Conservation (phyloP, 2,888 invertebrate genomes). For the Hipparchia semele region DNA sequence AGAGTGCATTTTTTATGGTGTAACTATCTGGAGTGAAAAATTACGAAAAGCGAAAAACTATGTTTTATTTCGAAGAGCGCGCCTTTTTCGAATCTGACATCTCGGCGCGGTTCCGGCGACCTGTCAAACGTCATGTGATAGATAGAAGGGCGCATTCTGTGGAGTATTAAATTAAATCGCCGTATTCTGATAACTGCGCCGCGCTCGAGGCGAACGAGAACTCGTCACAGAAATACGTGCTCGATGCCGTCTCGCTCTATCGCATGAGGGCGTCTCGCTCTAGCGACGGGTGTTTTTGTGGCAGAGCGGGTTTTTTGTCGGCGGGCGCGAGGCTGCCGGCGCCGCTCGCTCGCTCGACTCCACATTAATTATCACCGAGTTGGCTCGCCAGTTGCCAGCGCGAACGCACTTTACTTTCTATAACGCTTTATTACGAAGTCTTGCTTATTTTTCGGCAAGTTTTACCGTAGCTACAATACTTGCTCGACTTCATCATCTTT, state of each 20-base stretch:
- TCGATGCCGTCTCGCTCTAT: constrained; percentile 60
- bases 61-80: constrained; percentile 55
- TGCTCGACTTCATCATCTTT: constrained; percentile 4
- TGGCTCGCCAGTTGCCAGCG: constrained; percentile 62
- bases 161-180: constrained; percentile 81
- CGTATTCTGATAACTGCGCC: constrained; percentile 75
- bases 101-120: constrained; percentile 74
- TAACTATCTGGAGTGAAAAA: constrained; percentile 18
- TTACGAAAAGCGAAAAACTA: constrained; percentile 23
- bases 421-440: constrained; percentile 59
- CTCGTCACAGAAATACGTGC: constrained; percentile 79
- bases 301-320: constrained; percentile 81
- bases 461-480: constrained; percentile 27
- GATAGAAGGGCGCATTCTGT: constrained; percentile 81
- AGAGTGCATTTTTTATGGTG: not conserved
- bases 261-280: constrained; percentile 62
- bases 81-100: constrained; percentile 79
- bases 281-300: constrained; percentile 78
- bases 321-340: constrained; percentile 70
- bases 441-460: constrained; percentile 47
- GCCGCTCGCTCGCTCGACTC: constrained; percentile 72
- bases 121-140: constrained; percentile 83
- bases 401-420: constrained; percentile 80
- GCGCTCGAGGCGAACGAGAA: constrained; percentile 76
- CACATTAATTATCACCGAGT: constrained; percentile 80